Conservation (phyloP, 2,113 vertebrate genomes). For the Neodontobutis hainanensis region DNA sequence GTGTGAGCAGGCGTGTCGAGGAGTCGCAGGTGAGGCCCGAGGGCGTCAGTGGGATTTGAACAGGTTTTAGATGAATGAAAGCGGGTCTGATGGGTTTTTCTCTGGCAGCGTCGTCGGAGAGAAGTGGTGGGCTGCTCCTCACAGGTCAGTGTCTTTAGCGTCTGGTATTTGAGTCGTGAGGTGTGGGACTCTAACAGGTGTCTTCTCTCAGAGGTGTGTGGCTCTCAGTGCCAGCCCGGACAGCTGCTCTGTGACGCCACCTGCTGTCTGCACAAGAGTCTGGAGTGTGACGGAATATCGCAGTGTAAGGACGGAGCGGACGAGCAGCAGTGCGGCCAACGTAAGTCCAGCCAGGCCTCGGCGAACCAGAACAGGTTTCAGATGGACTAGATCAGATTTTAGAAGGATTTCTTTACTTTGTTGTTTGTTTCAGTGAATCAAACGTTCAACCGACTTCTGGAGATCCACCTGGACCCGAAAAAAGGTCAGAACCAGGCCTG, state of each 20-base stretch:
- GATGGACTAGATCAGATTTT: too few relatives aligned
- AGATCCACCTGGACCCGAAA: conserved; percentile 49
- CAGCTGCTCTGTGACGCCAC: conserved; percentile 81
- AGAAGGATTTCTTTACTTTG: too few relatives aligned
- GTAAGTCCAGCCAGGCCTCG: conserved; percentile 41
- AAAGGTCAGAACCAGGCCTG: conserved; percentile 50
- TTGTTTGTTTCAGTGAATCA: conserved; percentile 64
- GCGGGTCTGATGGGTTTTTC: not conserved
- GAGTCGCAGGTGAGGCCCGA: conserved; percentile 59
- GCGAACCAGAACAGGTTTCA: too few relatives aligned
- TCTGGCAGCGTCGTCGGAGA: conserved; percentile 18
- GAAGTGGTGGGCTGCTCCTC: not conserved
- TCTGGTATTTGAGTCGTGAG: not conserved
- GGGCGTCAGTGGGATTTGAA: not conserved
- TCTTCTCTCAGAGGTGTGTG: conserved; percentile 70
- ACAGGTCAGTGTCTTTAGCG: conserved; percentile 45
- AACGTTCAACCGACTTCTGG: conserved; percentile 63
- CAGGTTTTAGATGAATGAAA: not conserved
- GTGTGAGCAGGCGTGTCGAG: conserved; percentile 82
- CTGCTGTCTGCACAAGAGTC: conserved; percentile 86
- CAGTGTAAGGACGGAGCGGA: conserved; percentile 85
- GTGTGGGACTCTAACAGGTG: not conserved
- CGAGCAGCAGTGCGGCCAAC: conserved; percentile 76
- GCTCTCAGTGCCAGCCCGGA: conserved; percentile 63
- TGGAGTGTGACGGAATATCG: conserved; percentile 85